These are phyloP conservation scores for Rhadina sibilatrix DNA, from an alignment of 2,113 vertebrate species.

Conservation along the genomic window DNA sequence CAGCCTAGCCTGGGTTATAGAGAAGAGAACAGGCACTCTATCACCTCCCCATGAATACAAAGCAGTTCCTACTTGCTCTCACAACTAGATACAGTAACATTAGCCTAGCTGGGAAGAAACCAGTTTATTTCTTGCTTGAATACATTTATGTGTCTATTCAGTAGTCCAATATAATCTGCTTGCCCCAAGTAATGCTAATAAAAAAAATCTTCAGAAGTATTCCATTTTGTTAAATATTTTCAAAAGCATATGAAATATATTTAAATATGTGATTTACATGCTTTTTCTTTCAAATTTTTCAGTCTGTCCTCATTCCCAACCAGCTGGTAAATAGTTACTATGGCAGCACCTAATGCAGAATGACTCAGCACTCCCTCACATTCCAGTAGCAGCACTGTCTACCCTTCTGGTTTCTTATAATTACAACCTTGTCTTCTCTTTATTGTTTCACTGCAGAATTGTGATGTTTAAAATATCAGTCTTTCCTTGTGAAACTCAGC, in stretches of 20 bases:
- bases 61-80: neutral
- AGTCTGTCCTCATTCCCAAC: neutral
- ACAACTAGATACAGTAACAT: neutral
- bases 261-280: neutral
- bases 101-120: neutral
- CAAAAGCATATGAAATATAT: rapidly evolving
- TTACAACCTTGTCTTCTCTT: neutral
- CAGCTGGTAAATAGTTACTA: conserved; percentile 46
- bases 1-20: neutral
- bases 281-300: neutral
- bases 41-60: neutral
- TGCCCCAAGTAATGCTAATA: neutral
- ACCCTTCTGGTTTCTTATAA: neutral
- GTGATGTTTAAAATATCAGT: neutral
- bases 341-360: conserved; percentile 7
- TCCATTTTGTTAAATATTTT: neutral
- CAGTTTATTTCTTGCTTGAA: neutral
- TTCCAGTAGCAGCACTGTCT: neutral
- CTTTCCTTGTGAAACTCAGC: neutral
- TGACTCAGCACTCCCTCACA: conserved; percentile 48
- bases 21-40: rapidly evolving
- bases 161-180: neutral
- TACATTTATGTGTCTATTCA: neutral
- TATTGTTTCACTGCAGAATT: neutral
- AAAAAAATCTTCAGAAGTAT: neutral